Evolutionary conservation across 2,797 vertebrate genomes (phyloP).

Genomic region (Sparus aurata): DNA sequence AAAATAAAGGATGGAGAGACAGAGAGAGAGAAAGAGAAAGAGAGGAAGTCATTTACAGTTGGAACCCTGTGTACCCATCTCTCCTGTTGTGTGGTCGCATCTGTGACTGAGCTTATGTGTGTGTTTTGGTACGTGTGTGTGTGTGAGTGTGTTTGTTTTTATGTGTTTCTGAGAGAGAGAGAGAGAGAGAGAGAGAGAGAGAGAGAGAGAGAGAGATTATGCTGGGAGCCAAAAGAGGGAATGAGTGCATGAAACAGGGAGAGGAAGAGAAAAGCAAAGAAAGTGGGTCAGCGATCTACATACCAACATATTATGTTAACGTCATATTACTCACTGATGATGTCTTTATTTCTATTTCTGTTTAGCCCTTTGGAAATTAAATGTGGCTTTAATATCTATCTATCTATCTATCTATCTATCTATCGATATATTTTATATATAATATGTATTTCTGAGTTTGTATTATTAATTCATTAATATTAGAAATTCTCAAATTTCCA

Average conservation of each 20-base stretch:
- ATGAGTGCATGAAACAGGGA: conserved; percentile 75
- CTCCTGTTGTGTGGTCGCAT: conserved; percentile 65
- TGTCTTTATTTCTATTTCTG: conserved; percentile 70
- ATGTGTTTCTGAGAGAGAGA: background rate
- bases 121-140: background rate
- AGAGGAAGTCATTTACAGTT: conserved; percentile 43
- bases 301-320: conserved; percentile 80
- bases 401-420: background rate
- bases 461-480: too few relatives aligned
- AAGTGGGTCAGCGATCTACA: conserved; percentile 88
- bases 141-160: conserved; percentile 5
- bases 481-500: too few relatives aligned
- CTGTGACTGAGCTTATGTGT: conserved; percentile 55
- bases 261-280: conserved; percentile 69
- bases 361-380: conserved; percentile 18
- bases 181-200: conserved; percentile 11
- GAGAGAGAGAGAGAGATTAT: conserved; percentile 64
- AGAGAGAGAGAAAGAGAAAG: background rate
- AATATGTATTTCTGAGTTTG: too few relatives aligned
- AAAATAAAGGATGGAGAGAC: conserved; percentile 21
- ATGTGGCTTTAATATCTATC: background rate
- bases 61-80: conserved; percentile 51
- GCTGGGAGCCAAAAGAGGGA: conserved; percentile 82
- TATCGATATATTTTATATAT: background rate
- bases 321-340: conserved; percentile 77